Evolutionary conservation across 2,888 invertebrate species (phyloP).

Genomic region (Azorinus chamasolen): DNA sequence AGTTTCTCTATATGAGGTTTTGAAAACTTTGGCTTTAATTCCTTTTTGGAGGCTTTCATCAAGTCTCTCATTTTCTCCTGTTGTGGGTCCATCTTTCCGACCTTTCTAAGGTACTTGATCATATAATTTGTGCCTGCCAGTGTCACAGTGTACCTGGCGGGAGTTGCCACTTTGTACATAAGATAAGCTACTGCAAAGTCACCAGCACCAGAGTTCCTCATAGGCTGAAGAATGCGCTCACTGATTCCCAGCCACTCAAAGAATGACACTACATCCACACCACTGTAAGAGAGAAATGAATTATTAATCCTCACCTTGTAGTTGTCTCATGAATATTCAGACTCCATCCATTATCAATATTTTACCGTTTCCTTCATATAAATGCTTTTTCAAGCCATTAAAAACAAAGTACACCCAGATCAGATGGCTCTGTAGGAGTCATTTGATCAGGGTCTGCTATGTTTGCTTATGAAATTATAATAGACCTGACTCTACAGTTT

Average conservation of each 20-base stretch:
- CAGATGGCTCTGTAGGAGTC: no score
- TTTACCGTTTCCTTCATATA: no score
- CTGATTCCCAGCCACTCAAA: conserved; percentile 93
- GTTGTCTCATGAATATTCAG: no score
- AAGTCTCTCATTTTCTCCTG: conserved; percentile 86
- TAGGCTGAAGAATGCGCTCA: conserved; percentile 92
- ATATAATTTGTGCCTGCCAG: conserved; percentile 95
- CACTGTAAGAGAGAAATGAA: conserved; percentile 89
- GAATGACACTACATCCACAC: conserved; percentile 94
- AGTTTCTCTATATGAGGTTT: no score
- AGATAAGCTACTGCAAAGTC: conserved; percentile 96
- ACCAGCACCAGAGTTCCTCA: conserved; percentile 92
- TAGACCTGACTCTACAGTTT: no score
- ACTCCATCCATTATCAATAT: no score
- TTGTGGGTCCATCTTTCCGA: conserved; percentile 93
- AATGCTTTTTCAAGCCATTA: no score
- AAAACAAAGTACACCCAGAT: no score
- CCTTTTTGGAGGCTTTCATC: conserved; percentile 74
- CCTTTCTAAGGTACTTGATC: conserved; percentile 92
- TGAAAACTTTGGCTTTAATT: no score
- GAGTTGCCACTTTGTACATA: conserved; percentile 97
- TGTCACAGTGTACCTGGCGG: conserved; percentile 96
- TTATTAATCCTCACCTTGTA: no score
- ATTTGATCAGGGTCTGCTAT: no score
- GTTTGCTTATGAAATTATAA: no score